Percentiles rank a stretch among this genome's conserved stretches.
Evolutionary conservation across 2,888 invertebrate species (phyloP).

Genomic region (Volucella inanis): DNA sequence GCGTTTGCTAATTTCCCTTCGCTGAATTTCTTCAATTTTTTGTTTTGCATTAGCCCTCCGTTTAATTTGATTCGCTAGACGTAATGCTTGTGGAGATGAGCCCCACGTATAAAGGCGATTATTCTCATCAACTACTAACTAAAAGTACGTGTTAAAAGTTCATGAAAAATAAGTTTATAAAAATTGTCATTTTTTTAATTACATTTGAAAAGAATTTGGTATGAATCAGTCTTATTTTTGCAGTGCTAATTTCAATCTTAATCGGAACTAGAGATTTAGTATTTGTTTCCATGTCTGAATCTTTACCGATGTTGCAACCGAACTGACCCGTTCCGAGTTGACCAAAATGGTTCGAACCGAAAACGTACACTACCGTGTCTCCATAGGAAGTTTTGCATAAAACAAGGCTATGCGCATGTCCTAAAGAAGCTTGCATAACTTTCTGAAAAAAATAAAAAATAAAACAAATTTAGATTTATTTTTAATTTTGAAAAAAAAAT

Average conservation of each 20-base stretch:
- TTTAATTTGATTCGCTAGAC: slow-evolving; percentile 87
- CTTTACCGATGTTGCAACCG: slow-evolving; percentile 65
- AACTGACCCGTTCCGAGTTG: slow-evolving; percentile 89
- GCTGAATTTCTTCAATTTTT: slow-evolving; percentile 83
- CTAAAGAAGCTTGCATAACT: slow-evolving; percentile 83
- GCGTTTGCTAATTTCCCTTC: slow-evolving; percentile 82
- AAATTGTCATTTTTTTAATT: slow-evolving; percentile 12
- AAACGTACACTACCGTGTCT: slow-evolving; percentile 86
- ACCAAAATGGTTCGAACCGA: slow-evolving; percentile 93
- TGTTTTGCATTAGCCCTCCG: slow-evolving; percentile 85
- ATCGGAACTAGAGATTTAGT: slow-evolving; percentile 83
- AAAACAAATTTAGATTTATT: not conserved
- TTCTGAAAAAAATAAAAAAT: slow-evolving; percentile 78
- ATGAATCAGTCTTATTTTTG: slow-evolving; percentile 83
- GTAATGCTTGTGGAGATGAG: slow-evolving; percentile 89
- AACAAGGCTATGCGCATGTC: slow-evolving; percentile 82
- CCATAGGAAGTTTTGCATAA: slow-evolving; percentile 78
- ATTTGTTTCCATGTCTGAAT: slow-evolving; percentile 73
- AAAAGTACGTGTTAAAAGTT: slow-evolving; percentile 50
- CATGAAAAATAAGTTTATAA: slow-evolving; percentile 7
- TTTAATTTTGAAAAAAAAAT: not conserved
- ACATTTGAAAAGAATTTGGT: slow-evolving; percentile 91
- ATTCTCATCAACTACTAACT: slow-evolving; percentile 87
- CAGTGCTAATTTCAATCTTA: slow-evolving; percentile 80
- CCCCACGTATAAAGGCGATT: slow-evolving; percentile 90